phyloP scores from a whole-genome alignment of 2,888 invertebrate species.

The Syrista parreyssii region DNA sequence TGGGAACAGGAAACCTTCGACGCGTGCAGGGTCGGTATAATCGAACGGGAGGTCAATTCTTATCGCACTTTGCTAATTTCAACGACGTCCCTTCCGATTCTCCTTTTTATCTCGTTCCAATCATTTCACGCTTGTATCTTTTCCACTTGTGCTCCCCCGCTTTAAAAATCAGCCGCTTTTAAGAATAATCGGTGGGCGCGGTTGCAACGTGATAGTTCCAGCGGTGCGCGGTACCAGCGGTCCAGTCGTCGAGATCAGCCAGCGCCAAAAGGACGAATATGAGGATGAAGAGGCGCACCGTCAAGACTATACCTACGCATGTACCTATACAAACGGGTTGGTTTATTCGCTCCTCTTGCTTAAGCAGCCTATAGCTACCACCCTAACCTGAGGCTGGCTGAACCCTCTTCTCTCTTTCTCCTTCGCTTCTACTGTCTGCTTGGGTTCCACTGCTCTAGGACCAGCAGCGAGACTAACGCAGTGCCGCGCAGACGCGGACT shows the following conservation, averaged over 20 bases:
- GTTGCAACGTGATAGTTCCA: slow-evolving; percentile 41
- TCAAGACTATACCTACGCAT: not conserved
- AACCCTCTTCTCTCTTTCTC: not conserved
- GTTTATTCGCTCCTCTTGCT: not conserved
- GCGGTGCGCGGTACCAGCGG: slow-evolving; percentile 26
- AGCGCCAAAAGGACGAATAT: slow-evolving; percentile 9
- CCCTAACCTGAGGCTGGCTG: not conserved
- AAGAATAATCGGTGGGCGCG: slow-evolving; percentile 45
- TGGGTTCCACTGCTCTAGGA: not conserved
- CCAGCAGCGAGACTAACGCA: not conserved
- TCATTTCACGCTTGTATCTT: not conserved
- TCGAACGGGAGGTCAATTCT: not conserved
- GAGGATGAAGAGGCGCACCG: not conserved
- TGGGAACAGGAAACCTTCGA: not conserved
- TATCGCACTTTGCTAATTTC: not conserved
- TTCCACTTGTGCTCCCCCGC: not conserved
- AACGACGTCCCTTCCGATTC: not conserved
- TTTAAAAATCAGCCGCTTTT: slow-evolving; percentile 34
- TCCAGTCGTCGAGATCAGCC: slow-evolving; percentile 5
- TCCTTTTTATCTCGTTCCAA: not conserved
- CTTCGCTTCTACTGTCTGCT: not conserved
- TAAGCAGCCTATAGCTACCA: not conserved
- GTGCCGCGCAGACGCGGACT: not conserved
- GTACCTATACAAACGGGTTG: not conserved
- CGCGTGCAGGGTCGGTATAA: not conserved